phyloP scores from a whole-genome alignment of 1,140 invertebrate species.

The Trigoniulus corallinus region DNA sequence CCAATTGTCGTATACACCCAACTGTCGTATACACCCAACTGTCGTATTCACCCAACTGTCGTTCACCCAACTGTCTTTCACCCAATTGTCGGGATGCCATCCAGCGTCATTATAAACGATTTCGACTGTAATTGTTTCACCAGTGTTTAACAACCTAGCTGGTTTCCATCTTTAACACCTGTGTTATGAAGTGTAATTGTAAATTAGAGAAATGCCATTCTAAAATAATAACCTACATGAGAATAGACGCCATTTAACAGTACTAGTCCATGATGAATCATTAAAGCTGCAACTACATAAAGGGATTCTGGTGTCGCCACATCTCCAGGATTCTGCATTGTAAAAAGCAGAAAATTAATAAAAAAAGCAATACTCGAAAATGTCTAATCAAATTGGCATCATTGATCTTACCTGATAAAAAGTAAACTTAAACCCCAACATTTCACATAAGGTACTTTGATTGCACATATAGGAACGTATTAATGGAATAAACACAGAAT shows the following conservation, averaged over 20 bases:
- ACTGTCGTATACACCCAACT: too few species aligned
- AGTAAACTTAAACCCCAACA: slow-evolving; percentile 86
- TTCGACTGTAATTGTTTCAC: too few species aligned
- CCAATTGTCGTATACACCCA: too few species aligned
- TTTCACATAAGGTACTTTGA: slow-evolving; percentile 68
- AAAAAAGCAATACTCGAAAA: slow-evolving; percentile 1
- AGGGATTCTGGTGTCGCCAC: slow-evolving; percentile 54
- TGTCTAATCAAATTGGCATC: too few species aligned
- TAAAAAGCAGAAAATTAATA: slow-evolving; percentile 16
- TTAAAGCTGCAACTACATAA: slow-evolving; percentile 71
- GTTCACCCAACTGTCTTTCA: too few species aligned
- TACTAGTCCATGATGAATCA: slow-evolving; percentile 75
- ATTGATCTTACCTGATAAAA: slow-evolving; percentile 37
- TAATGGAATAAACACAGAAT: slow-evolving; percentile 58
- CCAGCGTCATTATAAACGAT: too few species aligned
- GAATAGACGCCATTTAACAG: slow-evolving; percentile 72
- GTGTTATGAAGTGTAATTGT: too few species aligned
- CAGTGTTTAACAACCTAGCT: too few species aligned
- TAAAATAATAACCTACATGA: slow-evolving; percentile 63
- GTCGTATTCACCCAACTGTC: too few species aligned
- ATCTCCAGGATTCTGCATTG: slow-evolving; percentile 34
- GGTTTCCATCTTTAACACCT: too few species aligned
- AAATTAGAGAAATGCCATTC: too few species aligned
- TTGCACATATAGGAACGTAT: slow-evolving; percentile 73
- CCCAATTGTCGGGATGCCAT: too few species aligned